phyloP scores from a whole-genome alignment of 2,113 vertebrate genomes.

The Dipodomys merriami region DNA sequence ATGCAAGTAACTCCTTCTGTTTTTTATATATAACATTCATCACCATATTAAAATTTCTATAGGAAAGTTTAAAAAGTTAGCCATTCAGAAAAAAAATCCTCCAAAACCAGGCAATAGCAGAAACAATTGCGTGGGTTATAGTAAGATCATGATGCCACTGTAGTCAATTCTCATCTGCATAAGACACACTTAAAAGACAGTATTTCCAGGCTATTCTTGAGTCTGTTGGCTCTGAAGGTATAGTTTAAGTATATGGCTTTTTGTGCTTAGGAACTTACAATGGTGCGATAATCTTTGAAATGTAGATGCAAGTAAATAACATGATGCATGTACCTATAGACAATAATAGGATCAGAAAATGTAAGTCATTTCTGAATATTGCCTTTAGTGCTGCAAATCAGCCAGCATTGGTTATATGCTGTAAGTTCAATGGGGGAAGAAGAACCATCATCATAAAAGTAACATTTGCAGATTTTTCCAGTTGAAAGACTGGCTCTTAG shows the following conservation, averaged over 20 bases:
- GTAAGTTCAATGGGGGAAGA: constrained; percentile 44
- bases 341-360: constrained; percentile 63
- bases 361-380: constrained; percentile 64
- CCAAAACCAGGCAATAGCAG: not conserved
- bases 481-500: constrained; percentile 51
- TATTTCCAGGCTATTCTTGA: constrained; percentile 24
- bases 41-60: constrained; percentile 6
- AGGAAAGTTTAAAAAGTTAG: not conserved
- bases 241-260: constrained; percentile 38
- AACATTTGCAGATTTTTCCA: constrained; percentile 77
- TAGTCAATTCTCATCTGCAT: not conserved
- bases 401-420: constrained; percentile 44
- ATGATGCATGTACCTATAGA: not conserved
- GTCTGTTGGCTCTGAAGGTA: not conserved
- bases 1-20: not conserved
- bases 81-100: not conserved
- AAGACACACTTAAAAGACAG: constrained; percentile 2
- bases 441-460: constrained; percentile 73
- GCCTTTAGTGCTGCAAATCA: constrained; percentile 52
- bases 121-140: not conserved
- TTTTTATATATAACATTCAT: constrained; percentile 22
- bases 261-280: constrained; percentile 50
- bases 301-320: constrained; percentile 56
- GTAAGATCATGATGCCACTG: not conserved
- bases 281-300: constrained; percentile 63